A percentile compares a stretch with the other conserved stretches of the same genome.
These are phyloP conservation scores for Distichodus sexfasciatus DNA, from an alignment of 2,797 vertebrate genomes.

Conservation along the genomic window DNA sequence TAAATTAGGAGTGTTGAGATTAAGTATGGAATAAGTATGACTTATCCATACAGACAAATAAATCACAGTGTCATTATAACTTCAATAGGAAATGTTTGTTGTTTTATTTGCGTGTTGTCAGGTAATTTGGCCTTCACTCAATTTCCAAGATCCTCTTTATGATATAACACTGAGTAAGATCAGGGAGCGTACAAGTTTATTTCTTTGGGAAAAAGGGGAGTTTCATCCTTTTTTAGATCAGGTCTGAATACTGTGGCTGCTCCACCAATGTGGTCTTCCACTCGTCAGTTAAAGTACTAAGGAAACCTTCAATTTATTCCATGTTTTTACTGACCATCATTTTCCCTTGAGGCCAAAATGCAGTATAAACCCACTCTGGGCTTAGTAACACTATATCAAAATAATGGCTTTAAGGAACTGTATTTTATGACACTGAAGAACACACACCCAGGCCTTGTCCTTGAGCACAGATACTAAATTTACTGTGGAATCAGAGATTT, in stretches of 20 bases:
- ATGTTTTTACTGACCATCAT: conserved; percentile 43
- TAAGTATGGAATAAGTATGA: too few relatives aligned
- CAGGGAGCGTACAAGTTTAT: conserved; percentile 56
- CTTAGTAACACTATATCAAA: conserved; percentile 31
- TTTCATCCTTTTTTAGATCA: conserved; percentile 58
- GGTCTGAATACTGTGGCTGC: conserved; percentile 64
- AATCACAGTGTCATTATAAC: too few relatives aligned
- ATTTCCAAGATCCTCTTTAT: not conserved
- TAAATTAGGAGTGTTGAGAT: too few relatives aligned
- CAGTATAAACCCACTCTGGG: conserved; percentile 23
- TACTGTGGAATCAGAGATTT: conserved; percentile 34
- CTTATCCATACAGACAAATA: too few relatives aligned
- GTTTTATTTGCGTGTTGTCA: conserved; percentile 54
- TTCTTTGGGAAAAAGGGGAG: conserved; percentile 59
- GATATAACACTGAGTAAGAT: conserved; percentile 25
- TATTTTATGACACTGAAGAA: conserved; percentile 25
- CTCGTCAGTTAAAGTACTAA: conserved; percentile 49
- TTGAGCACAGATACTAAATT: conserved; percentile 20
- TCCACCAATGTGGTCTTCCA: conserved; percentile 63
- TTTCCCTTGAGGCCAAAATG: conserved; percentile 39
- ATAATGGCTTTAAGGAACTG: conserved; percentile 25
- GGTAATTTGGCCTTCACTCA: conserved; percentile 46
- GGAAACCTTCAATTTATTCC: conserved; percentile 60
- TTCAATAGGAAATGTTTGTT: too few relatives aligned
- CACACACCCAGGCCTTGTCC: conserved; percentile 15